These are phyloP conservation scores for Addax nasomaculatus DNA, from an alignment of 2,113 vertebrate genomes.

Conservation along the genomic window DNA sequence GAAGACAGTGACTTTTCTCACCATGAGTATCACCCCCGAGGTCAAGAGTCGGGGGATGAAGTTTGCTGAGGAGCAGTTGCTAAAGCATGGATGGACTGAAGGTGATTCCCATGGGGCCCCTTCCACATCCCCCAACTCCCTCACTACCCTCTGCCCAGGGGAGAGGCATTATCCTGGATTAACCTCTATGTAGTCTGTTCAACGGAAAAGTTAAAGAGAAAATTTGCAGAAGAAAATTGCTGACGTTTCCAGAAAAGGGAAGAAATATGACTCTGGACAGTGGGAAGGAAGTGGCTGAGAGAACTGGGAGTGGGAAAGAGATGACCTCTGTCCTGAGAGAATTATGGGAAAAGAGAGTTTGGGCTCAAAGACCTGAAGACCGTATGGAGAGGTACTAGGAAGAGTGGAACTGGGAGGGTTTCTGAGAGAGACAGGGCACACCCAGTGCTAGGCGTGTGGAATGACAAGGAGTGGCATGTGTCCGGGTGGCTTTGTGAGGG, in stretches of 20 bases:
- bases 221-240: background rate
- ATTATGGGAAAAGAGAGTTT: background rate
- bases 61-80: conserved; percentile 89
- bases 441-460: background rate
- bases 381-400: background rate
- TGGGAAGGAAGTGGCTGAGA: background rate
- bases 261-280: background rate
- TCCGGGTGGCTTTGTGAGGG: background rate
- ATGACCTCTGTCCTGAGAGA: background rate
- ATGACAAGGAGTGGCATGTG: background rate
- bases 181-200: background rate
- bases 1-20: background rate
- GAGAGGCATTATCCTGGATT: background rate
- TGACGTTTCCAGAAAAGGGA: background rate
- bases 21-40: conserved; percentile 51
- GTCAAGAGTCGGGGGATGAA: conserved; percentile 80
- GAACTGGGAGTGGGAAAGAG: background rate
- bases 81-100: conserved; percentile 90
- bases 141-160: background rate
- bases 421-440: background rate
- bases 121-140: background rate
- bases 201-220: background rate
- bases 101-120: conserved; percentile 73
- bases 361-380: background rate
- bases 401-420: background rate